These are phyloP conservation scores for Nycticebus coucang DNA, from an alignment of 2,113 vertebrate species.

Conservation along the genomic window DNA sequence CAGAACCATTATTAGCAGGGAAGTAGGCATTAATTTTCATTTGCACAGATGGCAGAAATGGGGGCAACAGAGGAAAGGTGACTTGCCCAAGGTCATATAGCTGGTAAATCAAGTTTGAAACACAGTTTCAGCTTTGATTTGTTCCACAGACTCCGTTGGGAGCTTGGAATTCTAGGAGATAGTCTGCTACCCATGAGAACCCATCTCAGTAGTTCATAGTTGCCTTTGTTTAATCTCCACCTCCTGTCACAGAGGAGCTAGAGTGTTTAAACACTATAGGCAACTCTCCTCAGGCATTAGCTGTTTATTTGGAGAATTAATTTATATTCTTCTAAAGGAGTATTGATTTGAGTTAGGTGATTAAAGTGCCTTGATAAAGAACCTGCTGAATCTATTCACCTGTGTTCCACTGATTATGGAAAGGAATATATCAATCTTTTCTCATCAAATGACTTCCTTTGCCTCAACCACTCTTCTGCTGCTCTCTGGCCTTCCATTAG, in stretches of 20 bases:
- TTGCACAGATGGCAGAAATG: neutral
- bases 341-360: slow-evolving; percentile 80
- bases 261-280: slow-evolving; percentile 59
- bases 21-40: slow-evolving; percentile 13
- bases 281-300: slow-evolving; percentile 58
- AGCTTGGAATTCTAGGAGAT: neutral
- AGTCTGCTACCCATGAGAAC: too few species aligned
- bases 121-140: neutral
- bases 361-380: slow-evolving; percentile 78
- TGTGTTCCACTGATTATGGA: slow-evolving; percentile 74
- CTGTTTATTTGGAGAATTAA: slow-evolving; percentile 78
- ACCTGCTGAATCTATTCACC: slow-evolving; percentile 73
- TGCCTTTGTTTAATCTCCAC: slow-evolving; percentile 31
- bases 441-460: slow-evolving; percentile 65
- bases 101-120: neutral
- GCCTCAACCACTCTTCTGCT: slow-evolving; percentile 31
- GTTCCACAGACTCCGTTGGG: neutral
- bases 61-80: neutral
- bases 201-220: neutral
- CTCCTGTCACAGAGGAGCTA: slow-evolving; percentile 25
- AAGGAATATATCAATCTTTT: slow-evolving; percentile 71
- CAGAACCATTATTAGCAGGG: neutral
- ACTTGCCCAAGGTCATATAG: neutral
- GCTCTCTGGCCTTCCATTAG: slow-evolving; percentile 48
- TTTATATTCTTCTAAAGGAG: slow-evolving; percentile 73